Conservation (phyloP, 2,113 vertebrate species). For the Lampris megalopsis region DNA sequence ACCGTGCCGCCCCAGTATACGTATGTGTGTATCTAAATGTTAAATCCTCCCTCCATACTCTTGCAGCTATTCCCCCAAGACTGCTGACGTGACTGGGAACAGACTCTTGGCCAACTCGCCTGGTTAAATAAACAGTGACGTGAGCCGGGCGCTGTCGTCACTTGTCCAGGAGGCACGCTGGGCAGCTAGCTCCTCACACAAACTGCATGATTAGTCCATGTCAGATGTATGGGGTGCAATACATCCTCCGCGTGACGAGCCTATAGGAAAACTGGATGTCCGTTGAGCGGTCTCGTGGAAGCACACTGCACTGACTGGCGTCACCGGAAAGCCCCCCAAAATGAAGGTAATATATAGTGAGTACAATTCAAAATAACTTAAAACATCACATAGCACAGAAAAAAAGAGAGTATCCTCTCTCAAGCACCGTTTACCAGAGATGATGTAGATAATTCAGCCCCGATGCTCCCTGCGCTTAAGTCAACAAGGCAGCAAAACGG, state of each 20-base stretch:
- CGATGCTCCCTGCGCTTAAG: too few relatives aligned
- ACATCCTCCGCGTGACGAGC: background rate
- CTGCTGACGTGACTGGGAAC: background rate
- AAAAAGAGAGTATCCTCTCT: background rate
- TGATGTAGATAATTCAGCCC: too few relatives aligned
- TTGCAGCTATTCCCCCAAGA: background rate
- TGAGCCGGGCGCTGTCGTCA: background rate
- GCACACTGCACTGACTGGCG: background rate
- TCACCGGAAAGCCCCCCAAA: constrained; percentile 21
- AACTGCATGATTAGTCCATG: background rate
- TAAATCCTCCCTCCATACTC: background rate
- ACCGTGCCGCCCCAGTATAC: background rate
- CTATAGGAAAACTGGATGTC: constrained; percentile 20
- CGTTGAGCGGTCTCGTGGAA: constrained; percentile 12
- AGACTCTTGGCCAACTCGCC: background rate
- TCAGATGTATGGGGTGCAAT: background rate
- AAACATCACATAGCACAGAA: constrained; percentile 1
- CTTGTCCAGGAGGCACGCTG: background rate
- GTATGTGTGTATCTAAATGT: background rate
- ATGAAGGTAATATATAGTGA: constrained; percentile 7
- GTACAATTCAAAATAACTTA: background rate
- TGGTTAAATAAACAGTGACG: background rate
- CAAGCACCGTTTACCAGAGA: too few relatives aligned
- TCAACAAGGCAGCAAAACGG: too few relatives aligned
- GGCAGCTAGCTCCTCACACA: too few relatives aligned